phyloP scores from a whole-genome alignment of 2,797 vertebrate genomes.

The Sparus aurata region DNA sequence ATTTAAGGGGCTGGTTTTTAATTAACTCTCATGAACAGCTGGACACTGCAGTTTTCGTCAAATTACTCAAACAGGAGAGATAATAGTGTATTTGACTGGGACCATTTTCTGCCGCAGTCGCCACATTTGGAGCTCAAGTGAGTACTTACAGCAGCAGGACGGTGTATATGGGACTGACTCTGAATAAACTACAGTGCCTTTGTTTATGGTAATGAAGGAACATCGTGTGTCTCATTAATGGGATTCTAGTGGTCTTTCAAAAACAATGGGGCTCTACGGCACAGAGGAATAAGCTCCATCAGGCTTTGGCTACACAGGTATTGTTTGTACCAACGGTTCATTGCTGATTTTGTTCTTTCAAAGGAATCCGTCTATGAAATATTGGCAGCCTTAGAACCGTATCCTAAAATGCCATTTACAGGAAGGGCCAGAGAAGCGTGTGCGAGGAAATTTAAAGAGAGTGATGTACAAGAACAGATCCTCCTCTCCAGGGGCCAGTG shows the following conservation, averaged over 20 bases:
- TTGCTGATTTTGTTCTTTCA: neutral
- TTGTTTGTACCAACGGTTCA: neutral
- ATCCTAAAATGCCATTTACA: neutral
- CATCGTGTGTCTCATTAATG: neutral
- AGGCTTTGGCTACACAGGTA: neutral
- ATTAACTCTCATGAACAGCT: neutral
- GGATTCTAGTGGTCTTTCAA: neutral
- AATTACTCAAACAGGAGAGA: neutral
- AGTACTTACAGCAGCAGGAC: neutral
- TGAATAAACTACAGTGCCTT: neutral
- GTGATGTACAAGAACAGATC: slow-evolving; percentile 17
- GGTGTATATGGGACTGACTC: neutral
- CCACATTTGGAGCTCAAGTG: neutral
- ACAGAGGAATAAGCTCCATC: neutral
- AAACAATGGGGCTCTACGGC: neutral
- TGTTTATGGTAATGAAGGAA: neutral
- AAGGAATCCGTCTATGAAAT: neutral
- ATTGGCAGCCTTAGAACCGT: neutral
- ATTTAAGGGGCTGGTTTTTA: neutral
- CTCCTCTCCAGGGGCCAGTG: slow-evolving; percentile 40
- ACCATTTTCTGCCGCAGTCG: neutral
- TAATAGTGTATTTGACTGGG: neutral
- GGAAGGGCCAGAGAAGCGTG: neutral
- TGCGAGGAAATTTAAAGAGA: slow-evolving; percentile 23
- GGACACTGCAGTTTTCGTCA: neutral